A percentile compares a stretch with the other conserved stretches of the same genome.
These are phyloP conservation scores for Microdon myrmicae DNA, from an alignment of 2,888 invertebrate genomes.

Conservation along the genomic window DNA sequence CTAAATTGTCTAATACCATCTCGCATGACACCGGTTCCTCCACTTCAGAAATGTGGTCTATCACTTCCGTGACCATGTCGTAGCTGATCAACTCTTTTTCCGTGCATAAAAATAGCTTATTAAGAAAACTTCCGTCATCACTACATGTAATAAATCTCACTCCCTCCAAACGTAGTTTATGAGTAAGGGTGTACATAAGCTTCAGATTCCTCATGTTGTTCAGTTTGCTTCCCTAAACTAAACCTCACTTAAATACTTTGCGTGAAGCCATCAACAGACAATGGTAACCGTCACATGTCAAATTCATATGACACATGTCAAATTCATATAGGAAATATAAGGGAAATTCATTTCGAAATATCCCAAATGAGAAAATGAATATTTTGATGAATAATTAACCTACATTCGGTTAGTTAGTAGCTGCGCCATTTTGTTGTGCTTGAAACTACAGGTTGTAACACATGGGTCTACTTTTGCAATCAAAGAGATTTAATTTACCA, in stretches of 20 bases:
- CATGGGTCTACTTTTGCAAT: too few species aligned
- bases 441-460: too few species aligned
- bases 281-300: constrained; percentile 55
- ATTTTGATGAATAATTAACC: too few species aligned
- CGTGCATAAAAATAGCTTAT: constrained; percentile 54
- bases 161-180: constrained; percentile 43
- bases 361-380: too few species aligned
- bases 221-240: constrained; percentile 1
- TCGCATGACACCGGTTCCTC: constrained; percentile 59
- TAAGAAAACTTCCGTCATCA: constrained; percentile 52
- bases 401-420: too few species aligned
- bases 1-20: constrained; percentile 60
- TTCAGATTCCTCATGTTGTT: constrained; percentile 61
- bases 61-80: constrained; percentile 32
- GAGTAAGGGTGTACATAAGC: constrained; percentile 57
- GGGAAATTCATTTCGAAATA: too few species aligned
- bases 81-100: constrained; percentile 55
- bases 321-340: too few species aligned
- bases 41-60: constrained; percentile 10
- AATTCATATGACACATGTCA: constrained; percentile 11
- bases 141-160: constrained; percentile 57
- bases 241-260: not conserved
- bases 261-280: not conserved
- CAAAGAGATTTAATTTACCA: too few species aligned
- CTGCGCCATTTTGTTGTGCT: too few species aligned